These are phyloP conservation scores for Dermatemys mawii DNA, from an alignment of 2,113 vertebrate genomes.

Conservation along the genomic window DNA sequence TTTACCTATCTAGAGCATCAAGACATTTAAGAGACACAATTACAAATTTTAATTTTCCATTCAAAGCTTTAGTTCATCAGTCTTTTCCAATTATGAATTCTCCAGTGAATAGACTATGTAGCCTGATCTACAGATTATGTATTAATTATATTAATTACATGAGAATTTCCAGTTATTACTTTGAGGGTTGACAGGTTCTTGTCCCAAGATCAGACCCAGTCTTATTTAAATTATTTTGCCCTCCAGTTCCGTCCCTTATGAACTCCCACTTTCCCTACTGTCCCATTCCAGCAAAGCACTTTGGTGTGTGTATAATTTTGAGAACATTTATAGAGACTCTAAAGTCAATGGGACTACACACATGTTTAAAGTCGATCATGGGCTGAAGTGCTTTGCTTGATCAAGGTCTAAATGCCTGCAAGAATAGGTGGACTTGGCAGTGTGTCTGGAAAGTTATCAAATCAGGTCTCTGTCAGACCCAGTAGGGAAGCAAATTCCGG, in stretches of 20 bases:
- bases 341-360: background rate
- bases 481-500: background rate
- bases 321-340: background rate
- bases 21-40: fast-evolving
- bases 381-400: background rate
- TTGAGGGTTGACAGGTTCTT: too few species aligned
- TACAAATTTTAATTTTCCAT: background rate
- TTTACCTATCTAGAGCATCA: background rate
- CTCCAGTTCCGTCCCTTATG: conserved; percentile 11
- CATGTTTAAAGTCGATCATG: background rate
- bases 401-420: background rate
- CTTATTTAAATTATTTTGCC: conserved; percentile 26
- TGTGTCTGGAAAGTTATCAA: background rate
- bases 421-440: background rate
- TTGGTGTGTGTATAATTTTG: conserved; percentile 32
- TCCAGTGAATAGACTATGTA: background rate
- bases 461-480: background rate
- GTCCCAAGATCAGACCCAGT: too few species aligned
- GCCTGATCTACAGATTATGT: too few species aligned
- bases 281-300: conserved; percentile 34
- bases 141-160: too few species aligned
- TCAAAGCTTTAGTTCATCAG: background rate
- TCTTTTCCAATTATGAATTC: background rate
- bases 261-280: background rate
- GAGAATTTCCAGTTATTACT: too few species aligned